Percentiles rank a stretch among this genome's conserved stretches.
Evolutionary conservation across 2,888 invertebrate species (phyloP).

Genomic region (Scelioninae gen. 1): DNA sequence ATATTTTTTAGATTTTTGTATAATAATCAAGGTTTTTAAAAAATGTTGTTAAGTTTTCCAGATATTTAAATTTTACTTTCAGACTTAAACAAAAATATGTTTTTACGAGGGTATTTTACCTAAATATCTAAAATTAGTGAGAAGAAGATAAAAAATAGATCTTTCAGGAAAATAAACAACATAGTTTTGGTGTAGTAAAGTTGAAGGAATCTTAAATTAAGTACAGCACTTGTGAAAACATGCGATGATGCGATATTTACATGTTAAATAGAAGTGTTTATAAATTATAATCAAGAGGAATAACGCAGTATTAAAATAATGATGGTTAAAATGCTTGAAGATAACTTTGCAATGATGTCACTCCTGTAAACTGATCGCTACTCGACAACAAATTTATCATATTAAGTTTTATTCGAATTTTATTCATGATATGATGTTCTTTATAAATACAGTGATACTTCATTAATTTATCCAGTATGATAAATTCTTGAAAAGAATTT

Average conservation of each 20-base stretch:
- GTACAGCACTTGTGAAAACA: constrained; percentile 9
- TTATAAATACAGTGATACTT: neutral
- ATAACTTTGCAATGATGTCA: constrained; percentile 50
- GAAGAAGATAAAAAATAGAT: no score
- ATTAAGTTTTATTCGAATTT: constrained; percentile 33
- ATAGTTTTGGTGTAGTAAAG: neutral
- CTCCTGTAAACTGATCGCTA: constrained; percentile 35
- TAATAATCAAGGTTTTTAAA: no score
- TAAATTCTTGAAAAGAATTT: neutral
- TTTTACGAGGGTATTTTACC: no score
- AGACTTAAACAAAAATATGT: no score
- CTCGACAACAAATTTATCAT: constrained; percentile 41
- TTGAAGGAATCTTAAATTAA: constrained; percentile 6
- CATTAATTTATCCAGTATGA: neutral
- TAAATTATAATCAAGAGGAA: constrained; percentile 7
- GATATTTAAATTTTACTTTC: no score
- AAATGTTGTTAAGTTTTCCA: no score
- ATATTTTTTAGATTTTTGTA: no score
- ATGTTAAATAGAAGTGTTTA: constrained; percentile 27
- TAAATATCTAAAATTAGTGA: no score
- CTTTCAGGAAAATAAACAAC: no score
- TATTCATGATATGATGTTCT: constrained; percentile 4
- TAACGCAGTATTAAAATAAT: constrained; percentile 32
- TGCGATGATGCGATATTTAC: constrained; percentile 23
- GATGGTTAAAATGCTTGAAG: constrained; percentile 33